phyloP scores from a whole-genome alignment of 2,888 invertebrate species.

The Achlya flavicornis region DNA sequence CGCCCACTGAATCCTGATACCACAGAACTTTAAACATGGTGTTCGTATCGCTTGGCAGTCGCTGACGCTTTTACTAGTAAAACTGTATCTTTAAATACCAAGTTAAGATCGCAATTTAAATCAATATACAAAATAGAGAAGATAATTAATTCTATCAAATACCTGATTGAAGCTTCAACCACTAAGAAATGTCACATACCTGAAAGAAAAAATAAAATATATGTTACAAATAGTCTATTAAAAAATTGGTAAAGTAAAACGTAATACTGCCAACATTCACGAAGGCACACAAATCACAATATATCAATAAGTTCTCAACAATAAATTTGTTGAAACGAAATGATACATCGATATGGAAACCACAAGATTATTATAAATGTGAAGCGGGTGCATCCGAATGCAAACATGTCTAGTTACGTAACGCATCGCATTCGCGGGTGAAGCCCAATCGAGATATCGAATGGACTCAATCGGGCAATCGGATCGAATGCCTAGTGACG shows the following conservation, averaged over 20 bases:
- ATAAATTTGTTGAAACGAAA: background rate
- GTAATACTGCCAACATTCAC: no score
- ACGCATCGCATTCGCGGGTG: constrained; percentile 41
- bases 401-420: constrained; percentile 57
- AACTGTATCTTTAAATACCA: no score
- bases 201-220: constrained; percentile 6
- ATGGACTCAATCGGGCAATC: constrained; percentile 62
- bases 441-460: constrained; percentile 54
- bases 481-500: constrained; percentile 39
- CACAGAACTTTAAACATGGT: no score
- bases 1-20: no score
- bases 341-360: background rate
- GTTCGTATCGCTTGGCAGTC: no score
- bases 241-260: background rate
- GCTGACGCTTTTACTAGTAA: no score
- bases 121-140: background rate
- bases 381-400: constrained; percentile 53
- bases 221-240: background rate
- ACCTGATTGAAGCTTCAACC: background rate
- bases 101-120: no score
- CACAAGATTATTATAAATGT: constrained; percentile 34
- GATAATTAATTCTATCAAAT: background rate
- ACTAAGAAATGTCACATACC: constrained; percentile 6
- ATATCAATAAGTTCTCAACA: background rate
- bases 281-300: no score